phyloP scores from a whole-genome alignment of 2,888 invertebrate species.

The Craniophora ligustri region DNA sequence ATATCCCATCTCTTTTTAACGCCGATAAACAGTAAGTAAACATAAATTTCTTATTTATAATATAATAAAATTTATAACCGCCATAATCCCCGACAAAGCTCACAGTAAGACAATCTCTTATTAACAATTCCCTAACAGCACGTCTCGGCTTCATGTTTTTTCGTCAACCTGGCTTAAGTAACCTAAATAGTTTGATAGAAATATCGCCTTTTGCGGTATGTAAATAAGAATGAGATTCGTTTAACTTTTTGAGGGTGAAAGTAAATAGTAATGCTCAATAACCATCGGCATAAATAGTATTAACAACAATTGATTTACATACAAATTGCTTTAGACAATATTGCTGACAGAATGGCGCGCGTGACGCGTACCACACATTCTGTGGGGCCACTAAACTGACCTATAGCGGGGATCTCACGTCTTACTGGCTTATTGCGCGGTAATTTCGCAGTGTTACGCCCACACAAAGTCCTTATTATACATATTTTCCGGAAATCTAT shows the following conservation, averaged over 20 bases:
- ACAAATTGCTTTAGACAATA: slow-evolving; percentile 89
- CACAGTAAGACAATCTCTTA: slow-evolving; percentile 75
- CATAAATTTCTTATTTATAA: slow-evolving; percentile 84
- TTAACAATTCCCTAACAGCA: slow-evolving; percentile 83
- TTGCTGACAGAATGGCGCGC: slow-evolving; percentile 87
- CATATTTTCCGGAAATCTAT: too few relatives aligned
- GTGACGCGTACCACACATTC: slow-evolving; percentile 79
- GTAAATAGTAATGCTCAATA: slow-evolving; percentile 86
- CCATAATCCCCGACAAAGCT: slow-evolving; percentile 71
- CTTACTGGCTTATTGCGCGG: too few relatives aligned
- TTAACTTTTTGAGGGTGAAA: slow-evolving; percentile 64
- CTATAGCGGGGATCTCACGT: slow-evolving; percentile 10
- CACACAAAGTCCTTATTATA: too few relatives aligned
- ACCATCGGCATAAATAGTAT: slow-evolving; percentile 88
- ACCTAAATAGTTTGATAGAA: slow-evolving; percentile 33
- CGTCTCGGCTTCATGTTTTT: slow-evolving; percentile 76
- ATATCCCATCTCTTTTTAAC: slow-evolving; percentile 59
- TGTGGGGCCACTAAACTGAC: slow-evolving; percentile 61
- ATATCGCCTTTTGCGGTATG: slow-evolving; percentile 50
- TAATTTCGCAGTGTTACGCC: too few relatives aligned
- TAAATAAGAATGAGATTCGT: slow-evolving; percentile 62
- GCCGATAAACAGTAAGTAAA: slow-evolving; percentile 65
- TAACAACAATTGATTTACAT: slow-evolving; percentile 89
- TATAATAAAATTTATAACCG: slow-evolving; percentile 84
- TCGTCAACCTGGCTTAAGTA: slow-evolving; percentile 67